Percentiles rank a stretch among this genome's conserved stretches.
Evolutionary conservation across 2,113 vertebrate genomes (phyloP).

Genomic region (Onychostoma macrolepis): DNA sequence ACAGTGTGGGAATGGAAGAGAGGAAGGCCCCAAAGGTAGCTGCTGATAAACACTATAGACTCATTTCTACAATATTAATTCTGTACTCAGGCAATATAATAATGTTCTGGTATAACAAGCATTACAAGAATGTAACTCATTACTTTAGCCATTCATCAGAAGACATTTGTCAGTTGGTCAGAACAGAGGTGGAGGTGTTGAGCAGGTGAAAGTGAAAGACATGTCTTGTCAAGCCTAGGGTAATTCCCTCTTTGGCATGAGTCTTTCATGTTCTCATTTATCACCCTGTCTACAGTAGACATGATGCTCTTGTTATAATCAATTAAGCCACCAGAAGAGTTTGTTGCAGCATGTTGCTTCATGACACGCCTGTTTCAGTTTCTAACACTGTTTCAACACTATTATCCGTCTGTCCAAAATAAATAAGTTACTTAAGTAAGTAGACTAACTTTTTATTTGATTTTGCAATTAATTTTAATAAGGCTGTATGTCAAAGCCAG

Average conservation of each 20-base stretch:
- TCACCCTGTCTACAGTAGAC: neutral
- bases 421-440: neutral
- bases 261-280: neutral
- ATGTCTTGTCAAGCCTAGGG: neutral
- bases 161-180: neutral
- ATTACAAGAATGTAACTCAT: neutral
- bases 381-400: neutral
- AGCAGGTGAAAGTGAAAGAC: conserved; percentile 25
- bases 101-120: neutral
- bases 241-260: neutral
- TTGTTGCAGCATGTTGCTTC: neutral
- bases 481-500: neutral
- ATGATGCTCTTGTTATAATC: neutral
- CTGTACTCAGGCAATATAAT: neutral
- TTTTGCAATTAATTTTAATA: neutral
- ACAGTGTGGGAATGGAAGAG: conserved; percentile 98
- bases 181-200: neutral
- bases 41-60: neutral
- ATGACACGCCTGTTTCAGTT: neutral
- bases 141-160: neutral
- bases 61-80: neutral
- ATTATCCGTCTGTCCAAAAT: neutral
- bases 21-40: conserved; percentile 95
- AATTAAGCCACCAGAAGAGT: neutral
- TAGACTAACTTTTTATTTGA: neutral